These are phyloP conservation scores for Myotis pilosus DNA, from an alignment of 2,797 vertebrate species.

Conservation along the genomic window DNA sequence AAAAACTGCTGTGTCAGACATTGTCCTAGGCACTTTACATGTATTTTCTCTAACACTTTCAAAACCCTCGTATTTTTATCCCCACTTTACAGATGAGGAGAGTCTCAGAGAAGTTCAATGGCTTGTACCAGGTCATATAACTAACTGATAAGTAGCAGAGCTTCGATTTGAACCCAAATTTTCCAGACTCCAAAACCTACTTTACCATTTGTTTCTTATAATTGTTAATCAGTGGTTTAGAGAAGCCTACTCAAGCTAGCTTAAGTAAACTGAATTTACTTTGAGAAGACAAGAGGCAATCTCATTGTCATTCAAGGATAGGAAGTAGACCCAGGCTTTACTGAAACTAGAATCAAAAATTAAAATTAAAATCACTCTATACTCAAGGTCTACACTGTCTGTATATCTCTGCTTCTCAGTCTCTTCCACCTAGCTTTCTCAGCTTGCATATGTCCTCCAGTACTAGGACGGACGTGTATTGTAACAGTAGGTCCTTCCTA, in stretches of 20 bases:
- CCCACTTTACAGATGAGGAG: background rate
- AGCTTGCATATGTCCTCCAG: background rate
- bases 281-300: constrained; percentile 7
- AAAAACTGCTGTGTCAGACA: background rate
- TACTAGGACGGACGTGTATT: background rate
- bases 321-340: background rate
- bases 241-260: constrained; percentile 19
- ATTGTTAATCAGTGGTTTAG: background rate
- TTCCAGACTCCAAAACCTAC: background rate
- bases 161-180: background rate
- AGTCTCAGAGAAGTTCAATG: background rate
- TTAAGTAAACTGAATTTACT: constrained; percentile 30
- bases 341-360: background rate
- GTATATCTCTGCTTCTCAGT: background rate
- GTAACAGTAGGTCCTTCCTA: background rate
- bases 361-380: background rate
- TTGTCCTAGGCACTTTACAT: background rate
- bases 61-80: background rate
- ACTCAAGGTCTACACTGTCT: background rate
- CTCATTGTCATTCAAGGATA: background rate
- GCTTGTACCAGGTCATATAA: background rate
- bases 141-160: background rate
- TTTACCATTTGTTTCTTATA: background rate
- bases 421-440: background rate
- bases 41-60: background rate